Conservation (phyloP, 2,797 vertebrate species). For the Gorsachius magnificus region DNA sequence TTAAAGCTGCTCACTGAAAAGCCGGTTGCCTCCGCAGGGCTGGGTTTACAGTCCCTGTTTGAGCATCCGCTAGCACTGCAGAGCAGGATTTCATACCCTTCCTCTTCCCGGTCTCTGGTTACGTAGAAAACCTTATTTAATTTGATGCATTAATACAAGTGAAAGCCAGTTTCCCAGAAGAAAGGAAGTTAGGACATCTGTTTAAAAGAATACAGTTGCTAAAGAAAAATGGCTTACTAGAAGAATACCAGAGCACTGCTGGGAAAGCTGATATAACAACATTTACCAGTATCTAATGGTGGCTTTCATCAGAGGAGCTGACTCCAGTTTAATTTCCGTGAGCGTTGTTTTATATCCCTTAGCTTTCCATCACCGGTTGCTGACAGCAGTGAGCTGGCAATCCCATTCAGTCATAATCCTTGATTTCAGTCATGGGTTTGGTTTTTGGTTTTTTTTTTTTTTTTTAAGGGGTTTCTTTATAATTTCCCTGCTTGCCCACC, state of each 20-base stretch:
- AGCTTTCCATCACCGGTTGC: neutral
- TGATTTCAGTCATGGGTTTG: neutral
- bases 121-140: slow-evolving; percentile 16
- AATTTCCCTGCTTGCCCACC: neutral
- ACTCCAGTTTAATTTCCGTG: neutral
- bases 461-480: neutral
- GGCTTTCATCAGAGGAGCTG: neutral
- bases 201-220: slow-evolving; percentile 29
- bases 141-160: slow-evolving; percentile 34
- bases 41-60: neutral
- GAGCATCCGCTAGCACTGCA: neutral
- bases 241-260: slow-evolving; percentile 39
- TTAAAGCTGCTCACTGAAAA: slow-evolving; percentile 1
- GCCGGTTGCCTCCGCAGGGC: neutral
- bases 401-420: neutral
- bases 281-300: neutral
- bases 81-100: neutral
- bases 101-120: neutral
- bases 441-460: neutral
- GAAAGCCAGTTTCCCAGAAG: slow-evolving; percentile 53
- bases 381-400: neutral
- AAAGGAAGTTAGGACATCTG: slow-evolving; percentile 46
- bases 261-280: slow-evolving; percentile 32
- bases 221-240: slow-evolving; percentile 30
- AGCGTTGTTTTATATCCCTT: neutral